A percentile compares a stretch with the other conserved stretches of the same genome.
Evolutionary conservation across 1,140 invertebrate genomes (phyloP).

Genomic region (Phortica variegata): DNA sequence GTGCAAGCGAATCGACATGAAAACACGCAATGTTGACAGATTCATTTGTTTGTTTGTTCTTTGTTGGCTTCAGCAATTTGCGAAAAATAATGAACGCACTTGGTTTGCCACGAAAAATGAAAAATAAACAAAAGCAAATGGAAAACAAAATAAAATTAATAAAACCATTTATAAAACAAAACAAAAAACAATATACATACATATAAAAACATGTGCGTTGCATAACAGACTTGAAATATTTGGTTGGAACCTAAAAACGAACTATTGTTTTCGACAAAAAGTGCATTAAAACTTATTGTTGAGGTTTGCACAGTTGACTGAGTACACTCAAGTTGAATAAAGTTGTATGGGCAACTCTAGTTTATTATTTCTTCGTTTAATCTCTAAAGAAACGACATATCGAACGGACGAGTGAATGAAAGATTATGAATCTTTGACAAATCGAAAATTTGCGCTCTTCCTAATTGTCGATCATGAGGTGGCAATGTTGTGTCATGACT

Average conservation of each 20-base stretch:
- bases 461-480: no score
- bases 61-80: slow-evolving; percentile 5
- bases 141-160: neutral
- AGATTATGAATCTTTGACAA: no score
- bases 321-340: neutral
- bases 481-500: no score
- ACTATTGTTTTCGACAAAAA: slow-evolving; percentile 36
- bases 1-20: no score
- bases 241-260: slow-evolving; percentile 29
- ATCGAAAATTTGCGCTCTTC: no score
- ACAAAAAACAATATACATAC: slow-evolving; percentile 1
- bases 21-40: no score
- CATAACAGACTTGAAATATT: slow-evolving; percentile 7
- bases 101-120: slow-evolving; percentile 12
- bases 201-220: slow-evolving; percentile 9
- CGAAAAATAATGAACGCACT: neutral
- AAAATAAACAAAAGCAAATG: slow-evolving; percentile 19
- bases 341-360: neutral
- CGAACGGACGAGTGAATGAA: neutral
- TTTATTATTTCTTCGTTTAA: neutral
- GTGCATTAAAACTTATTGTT: slow-evolving; percentile 38
- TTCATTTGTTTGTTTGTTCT: slow-evolving; percentile 8
- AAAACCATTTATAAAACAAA: neutral
- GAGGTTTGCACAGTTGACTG: slow-evolving; percentile 5
- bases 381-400: neutral